These are phyloP conservation scores for Sepioteuthis lessoniana DNA, from an alignment of 2,888 invertebrate species.

Conservation along the genomic window DNA sequence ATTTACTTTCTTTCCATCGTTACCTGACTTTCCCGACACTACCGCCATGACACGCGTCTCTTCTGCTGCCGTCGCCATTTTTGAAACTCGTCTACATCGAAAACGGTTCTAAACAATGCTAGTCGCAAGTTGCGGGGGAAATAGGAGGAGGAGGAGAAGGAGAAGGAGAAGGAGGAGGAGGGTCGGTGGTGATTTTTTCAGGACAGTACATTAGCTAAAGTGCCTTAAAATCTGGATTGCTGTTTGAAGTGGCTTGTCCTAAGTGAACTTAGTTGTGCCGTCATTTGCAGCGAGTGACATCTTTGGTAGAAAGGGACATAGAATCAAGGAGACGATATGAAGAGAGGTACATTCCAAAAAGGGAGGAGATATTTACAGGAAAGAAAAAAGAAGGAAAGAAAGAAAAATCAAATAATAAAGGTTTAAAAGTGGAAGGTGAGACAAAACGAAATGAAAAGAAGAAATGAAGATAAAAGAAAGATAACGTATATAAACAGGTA, in stretches of 20 bases:
- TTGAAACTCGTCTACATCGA: background rate
- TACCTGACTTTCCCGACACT: background rate
- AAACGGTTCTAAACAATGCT: constrained; percentile 33
- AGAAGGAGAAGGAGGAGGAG: background rate
- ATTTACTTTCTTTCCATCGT: background rate
- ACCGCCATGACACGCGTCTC: background rate
- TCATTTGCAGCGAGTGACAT: constrained; percentile 23
- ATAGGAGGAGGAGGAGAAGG: no score
- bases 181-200: background rate
- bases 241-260: constrained; percentile 23
- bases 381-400: background rate
- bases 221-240: constrained; percentile 33
- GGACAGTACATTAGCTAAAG: constrained; percentile 33
- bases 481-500: background rate
- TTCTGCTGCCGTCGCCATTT: constrained; percentile 21
- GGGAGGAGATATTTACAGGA: background rate
- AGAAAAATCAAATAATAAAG: no score
- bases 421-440: background rate
- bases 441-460: background rate
- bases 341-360: background rate
- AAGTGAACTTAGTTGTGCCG: background rate
- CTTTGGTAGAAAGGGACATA: background rate
- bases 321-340: background rate
- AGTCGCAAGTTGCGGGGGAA: background rate
- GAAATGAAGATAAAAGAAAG: no score